Evolutionary conservation across 2,888 invertebrate species (phyloP).

Genomic region (Andrena dorsata): DNA sequence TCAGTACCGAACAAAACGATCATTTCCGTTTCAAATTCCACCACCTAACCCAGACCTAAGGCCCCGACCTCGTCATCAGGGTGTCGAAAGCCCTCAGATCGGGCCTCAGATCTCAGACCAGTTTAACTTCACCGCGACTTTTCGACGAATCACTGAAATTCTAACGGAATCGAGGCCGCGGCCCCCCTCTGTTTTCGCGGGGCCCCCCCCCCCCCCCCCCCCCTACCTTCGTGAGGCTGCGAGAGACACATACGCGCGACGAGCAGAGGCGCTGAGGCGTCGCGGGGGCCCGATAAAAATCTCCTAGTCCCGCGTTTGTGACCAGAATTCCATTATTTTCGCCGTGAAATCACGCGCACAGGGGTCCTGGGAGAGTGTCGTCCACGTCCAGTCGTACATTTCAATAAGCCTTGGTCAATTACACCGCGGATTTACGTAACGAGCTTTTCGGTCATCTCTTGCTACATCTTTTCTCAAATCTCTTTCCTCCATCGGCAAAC

Average conservation of each 20-base stretch:
- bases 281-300: slow-evolving; percentile 79
- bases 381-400: slow-evolving; percentile 74
- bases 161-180: slow-evolving; percentile 48
- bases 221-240: not conserved
- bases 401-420: slow-evolving; percentile 76
- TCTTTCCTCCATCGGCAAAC: not conserved
- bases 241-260: slow-evolving; percentile 67
- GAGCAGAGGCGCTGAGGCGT: slow-evolving; percentile 76
- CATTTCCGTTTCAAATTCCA: not conserved
- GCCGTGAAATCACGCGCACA: slow-evolving; percentile 77
- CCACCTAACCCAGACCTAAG: not conserved
- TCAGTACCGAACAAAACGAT: not conserved
- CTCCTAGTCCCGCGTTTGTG: slow-evolving; percentile 77
- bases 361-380: slow-evolving; percentile 78
- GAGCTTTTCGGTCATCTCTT: slow-evolving; percentile 17
- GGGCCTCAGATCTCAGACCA: not conserved
- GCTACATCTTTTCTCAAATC: not conserved
- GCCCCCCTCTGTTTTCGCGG: too few species aligned
- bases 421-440: slow-evolving; percentile 66
- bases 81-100: slow-evolving; percentile 29
- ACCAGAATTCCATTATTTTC: slow-evolving; percentile 82
- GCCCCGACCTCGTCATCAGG: not conserved
- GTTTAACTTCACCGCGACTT: slow-evolving; percentile 11
- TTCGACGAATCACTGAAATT: slow-evolving; percentile 23
- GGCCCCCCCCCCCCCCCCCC: too few species aligned